Conservation (phyloP, 2,888 invertebrate species). For the Heterodera filipjevi region DNA sequence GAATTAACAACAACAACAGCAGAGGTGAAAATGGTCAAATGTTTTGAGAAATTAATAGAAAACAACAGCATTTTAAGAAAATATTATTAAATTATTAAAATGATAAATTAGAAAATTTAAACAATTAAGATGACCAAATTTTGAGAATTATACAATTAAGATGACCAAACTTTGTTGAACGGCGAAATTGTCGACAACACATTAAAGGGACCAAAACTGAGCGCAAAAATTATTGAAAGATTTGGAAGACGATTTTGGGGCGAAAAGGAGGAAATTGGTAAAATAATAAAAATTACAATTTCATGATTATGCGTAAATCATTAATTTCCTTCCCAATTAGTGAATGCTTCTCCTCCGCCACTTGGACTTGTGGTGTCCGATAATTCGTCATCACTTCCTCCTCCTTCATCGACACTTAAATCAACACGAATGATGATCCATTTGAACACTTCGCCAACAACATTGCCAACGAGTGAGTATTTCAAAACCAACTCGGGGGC, state of each 20-base stretch:
- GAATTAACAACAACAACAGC: background rate
- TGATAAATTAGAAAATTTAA: background rate
- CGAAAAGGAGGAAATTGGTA: conserved; percentile 14
- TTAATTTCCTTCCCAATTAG: too few species aligned
- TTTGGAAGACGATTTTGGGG: conserved; percentile 9
- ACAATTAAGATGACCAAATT: background rate
- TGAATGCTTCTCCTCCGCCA: background rate
- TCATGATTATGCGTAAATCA: too few species aligned
- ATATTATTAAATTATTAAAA: background rate
- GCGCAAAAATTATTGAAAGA: background rate
- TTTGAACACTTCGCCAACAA: conserved; percentile 3
- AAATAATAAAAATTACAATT: background rate
- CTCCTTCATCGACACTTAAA: too few species aligned
- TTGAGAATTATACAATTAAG: too few species aligned
- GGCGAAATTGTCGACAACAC: background rate
- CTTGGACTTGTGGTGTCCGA: background rate
- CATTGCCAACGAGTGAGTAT: background rate
- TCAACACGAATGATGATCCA: background rate
- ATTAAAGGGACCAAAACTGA: background rate
- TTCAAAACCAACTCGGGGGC: too few species aligned
- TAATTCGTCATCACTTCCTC: background rate
- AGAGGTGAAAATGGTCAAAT: background rate
- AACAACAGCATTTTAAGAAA: too few species aligned
- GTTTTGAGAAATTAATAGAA: background rate
- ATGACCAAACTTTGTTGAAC: background rate